Evolutionary conservation across 2,113 vertebrate species (phyloP).

Genomic region (Equus quagga): DNA sequence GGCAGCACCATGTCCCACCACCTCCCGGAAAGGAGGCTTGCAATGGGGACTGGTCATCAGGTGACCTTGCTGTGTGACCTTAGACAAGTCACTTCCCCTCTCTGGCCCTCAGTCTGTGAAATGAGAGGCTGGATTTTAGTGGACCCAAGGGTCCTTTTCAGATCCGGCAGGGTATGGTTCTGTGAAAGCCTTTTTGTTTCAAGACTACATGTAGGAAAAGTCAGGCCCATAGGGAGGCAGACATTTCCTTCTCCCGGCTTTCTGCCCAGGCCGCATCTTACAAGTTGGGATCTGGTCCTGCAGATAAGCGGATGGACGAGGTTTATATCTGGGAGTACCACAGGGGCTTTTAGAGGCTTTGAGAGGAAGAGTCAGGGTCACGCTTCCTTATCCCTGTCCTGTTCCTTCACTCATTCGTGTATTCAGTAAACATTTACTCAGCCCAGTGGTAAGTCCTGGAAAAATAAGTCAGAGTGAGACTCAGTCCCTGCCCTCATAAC

Average conservation of each 20-base stretch:
- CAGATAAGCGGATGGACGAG: too few relatives aligned
- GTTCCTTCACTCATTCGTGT: neutral
- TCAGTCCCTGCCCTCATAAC: neutral
- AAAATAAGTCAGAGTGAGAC: neutral
- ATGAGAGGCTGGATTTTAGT: neutral
- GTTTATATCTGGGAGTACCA: neutral
- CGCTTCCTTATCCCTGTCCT: neutral
- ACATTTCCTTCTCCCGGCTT: neutral
- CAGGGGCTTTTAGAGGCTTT: neutral
- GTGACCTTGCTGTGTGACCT: constrained; percentile 21
- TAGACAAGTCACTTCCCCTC: neutral
- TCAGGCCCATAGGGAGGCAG: neutral
- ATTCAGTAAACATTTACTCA: neutral
- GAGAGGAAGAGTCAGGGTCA: neutral
- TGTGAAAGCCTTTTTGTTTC: neutral
- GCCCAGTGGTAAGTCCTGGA: neutral
- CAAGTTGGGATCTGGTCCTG: neutral
- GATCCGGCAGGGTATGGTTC: neutral
- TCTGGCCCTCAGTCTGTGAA: neutral
- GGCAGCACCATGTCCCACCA: rapidly evolving
- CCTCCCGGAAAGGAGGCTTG: neutral
- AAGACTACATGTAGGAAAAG: neutral
- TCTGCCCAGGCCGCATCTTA: neutral
- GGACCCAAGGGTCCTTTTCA: neutral
- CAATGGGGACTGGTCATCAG: neutral